Evolutionary conservation across 2,888 invertebrate species (phyloP).

Genomic region (Acanthopleura granulata): DNA sequence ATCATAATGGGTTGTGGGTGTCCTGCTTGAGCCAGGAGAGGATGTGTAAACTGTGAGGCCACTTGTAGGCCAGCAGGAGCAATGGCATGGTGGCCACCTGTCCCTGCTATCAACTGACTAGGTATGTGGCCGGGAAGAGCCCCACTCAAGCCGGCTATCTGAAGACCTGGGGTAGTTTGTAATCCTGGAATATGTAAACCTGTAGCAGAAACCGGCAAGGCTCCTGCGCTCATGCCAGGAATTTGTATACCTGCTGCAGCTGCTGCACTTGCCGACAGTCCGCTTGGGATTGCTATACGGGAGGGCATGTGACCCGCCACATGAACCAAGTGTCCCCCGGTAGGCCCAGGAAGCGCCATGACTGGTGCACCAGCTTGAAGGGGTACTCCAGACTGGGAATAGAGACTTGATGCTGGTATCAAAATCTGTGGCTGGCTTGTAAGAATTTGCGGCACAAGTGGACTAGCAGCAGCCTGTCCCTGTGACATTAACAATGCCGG

Average conservation of each 20-base stretch:
- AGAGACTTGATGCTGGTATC: slow-evolving; percentile 25
- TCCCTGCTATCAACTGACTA: background rate
- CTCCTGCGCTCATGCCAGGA: background rate
- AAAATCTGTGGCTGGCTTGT: slow-evolving; percentile 24
- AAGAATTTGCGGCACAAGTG: slow-evolving; percentile 40
- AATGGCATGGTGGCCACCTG: background rate
- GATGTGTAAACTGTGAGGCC: background rate
- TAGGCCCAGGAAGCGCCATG: slow-evolving; percentile 40
- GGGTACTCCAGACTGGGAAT: slow-evolving; percentile 41
- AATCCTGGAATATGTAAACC: background rate
- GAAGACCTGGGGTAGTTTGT: background rate
- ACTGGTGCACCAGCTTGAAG: slow-evolving; percentile 58
- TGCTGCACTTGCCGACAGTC: slow-evolving; percentile 35
- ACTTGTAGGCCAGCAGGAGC: background rate
- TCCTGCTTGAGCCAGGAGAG: slow-evolving; percentile 17
- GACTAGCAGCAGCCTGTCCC: slow-evolving; percentile 40
- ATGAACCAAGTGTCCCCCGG: slow-evolving; percentile 12
- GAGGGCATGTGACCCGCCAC: slow-evolving; percentile 7
- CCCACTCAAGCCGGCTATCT: background rate
- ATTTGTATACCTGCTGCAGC: slow-evolving; percentile 30
- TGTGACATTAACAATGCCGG: slow-evolving; percentile 42
- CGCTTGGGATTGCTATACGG: slow-evolving; percentile 22
- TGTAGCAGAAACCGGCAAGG: slow-evolving; percentile 4
- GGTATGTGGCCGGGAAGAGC: background rate
- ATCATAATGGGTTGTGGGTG: slow-evolving; percentile 49